These are phyloP conservation scores for Stercorarius parasiticus DNA, from an alignment of 2,113 vertebrate species.

Conservation along the genomic window DNA sequence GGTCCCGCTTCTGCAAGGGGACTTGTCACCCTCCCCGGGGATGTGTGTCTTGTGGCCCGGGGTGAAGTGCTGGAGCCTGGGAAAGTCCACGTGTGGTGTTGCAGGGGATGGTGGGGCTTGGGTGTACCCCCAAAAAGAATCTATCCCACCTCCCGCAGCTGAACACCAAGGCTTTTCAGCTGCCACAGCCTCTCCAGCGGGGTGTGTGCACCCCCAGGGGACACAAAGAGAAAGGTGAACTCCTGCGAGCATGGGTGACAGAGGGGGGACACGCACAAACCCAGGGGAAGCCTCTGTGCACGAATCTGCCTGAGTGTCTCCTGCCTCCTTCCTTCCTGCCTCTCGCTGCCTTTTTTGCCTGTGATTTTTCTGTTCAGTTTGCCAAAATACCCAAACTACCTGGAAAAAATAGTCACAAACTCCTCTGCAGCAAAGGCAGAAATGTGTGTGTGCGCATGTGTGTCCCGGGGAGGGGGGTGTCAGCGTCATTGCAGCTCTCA, in stretches of 20 bases:
- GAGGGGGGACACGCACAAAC: neutral
- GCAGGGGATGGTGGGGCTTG: neutral
- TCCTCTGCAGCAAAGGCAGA: neutral
- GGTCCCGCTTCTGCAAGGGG: neutral
- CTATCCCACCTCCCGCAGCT: neutral
- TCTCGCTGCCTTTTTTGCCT: neutral
- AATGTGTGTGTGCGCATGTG: no score
- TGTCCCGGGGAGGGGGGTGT: neutral
- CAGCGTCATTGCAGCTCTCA: neutral
- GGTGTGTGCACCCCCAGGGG: neutral
- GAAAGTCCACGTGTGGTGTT: neutral
- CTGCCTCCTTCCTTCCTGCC: neutral
- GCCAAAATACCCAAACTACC: neutral
- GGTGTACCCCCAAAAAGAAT: neutral
- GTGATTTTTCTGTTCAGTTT: neutral
- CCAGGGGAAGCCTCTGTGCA: accelerated
- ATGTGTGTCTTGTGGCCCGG: neutral
- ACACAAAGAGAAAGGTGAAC: neutral
- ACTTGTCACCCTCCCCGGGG: accelerated
- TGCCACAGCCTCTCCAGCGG: neutral
- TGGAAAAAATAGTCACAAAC: neutral
- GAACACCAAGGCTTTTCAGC: neutral
- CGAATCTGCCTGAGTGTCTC: accelerated
- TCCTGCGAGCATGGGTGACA: neutral
- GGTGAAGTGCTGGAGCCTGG: neutral